These are phyloP conservation scores for Solenopsis invicta DNA, from an alignment of 1,140 invertebrate genomes.

Conservation along the genomic window DNA sequence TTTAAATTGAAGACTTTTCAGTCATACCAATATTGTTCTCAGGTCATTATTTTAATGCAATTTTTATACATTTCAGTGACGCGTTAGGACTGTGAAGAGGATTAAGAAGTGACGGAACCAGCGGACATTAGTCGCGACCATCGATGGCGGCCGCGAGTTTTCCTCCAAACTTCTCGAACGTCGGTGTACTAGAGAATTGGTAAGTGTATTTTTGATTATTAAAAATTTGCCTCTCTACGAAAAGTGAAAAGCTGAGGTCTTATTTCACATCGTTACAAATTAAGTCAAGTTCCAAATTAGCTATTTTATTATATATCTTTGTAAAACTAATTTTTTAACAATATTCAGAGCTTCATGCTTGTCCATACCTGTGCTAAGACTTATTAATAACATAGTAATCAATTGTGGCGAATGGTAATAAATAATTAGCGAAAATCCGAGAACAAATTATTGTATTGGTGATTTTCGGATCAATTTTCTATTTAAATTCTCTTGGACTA, in stretches of 20 bases:
- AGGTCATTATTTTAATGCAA: slow-evolving; percentile 1
- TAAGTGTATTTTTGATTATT: slow-evolving; percentile 76
- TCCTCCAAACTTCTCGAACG: slow-evolving; percentile 85
- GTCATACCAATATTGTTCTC: background rate
- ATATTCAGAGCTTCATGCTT: background rate
- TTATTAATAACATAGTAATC: background rate
- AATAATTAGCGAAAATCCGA: slow-evolving; percentile 2
- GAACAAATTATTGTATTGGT: background rate
- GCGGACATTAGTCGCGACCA: slow-evolving; percentile 79
- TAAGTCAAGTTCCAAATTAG: slow-evolving; percentile 17
- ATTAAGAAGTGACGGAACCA: slow-evolving; percentile 78
- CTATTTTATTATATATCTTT: background rate
- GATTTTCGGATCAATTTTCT: background rate
- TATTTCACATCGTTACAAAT: slow-evolving; percentile 17
- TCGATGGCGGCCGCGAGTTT: slow-evolving; percentile 86
- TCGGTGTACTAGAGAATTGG: slow-evolving; percentile 86
- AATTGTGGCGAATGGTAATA: background rate
- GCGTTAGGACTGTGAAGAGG: slow-evolving; percentile 72
- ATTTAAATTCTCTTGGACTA: background rate
- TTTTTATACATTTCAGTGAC: slow-evolving; percentile 74
- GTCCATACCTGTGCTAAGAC: background rate
- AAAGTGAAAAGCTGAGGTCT: slow-evolving; percentile 26
- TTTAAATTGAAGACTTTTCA: background rate
- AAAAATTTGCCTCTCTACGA: background rate
- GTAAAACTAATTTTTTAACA: slow-evolving; percentile 7